These are phyloP conservation scores for Silurus meridionalis DNA, from an alignment of 2,113 vertebrate genomes.

Conservation along the genomic window DNA sequence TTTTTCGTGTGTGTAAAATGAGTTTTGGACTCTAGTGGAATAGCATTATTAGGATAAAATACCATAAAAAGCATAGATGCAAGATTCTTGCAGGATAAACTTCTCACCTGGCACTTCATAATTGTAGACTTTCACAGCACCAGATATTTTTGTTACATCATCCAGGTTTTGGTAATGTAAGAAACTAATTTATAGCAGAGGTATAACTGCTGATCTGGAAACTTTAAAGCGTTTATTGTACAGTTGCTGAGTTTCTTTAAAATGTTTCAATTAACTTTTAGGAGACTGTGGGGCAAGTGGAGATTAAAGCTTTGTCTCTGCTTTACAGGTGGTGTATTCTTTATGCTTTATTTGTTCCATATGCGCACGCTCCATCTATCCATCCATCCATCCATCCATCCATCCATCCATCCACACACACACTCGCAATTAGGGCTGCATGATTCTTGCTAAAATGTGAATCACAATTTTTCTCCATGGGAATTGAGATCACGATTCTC, in stretches of 20 bases:
- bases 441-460: no score
- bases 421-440: no score
- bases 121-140: not conserved
- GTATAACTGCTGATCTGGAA: not conserved
- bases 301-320: slow-evolving; percentile 89
- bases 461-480: no score
- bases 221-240: not conserved
- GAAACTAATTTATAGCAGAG: not conserved
- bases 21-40: not conserved
- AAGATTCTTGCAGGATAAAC: not conserved
- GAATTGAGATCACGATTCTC: no score
- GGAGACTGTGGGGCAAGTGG: slow-evolving; percentile 95
- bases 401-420: no score
- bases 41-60: not conserved
- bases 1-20: no score
- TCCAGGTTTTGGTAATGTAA: not conserved
- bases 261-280: slow-evolving; percentile 51
- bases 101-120: not conserved
- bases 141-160: not conserved
- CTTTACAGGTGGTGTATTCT: slow-evolving; percentile 77
- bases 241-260: not conserved
- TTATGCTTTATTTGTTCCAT: not conserved
- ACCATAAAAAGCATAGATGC: not conserved
- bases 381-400: no score
- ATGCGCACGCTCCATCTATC: not conserved